These are phyloP conservation scores for Germaria angustata DNA, from an alignment of 2,888 invertebrate genomes.

Conservation along the genomic window DNA sequence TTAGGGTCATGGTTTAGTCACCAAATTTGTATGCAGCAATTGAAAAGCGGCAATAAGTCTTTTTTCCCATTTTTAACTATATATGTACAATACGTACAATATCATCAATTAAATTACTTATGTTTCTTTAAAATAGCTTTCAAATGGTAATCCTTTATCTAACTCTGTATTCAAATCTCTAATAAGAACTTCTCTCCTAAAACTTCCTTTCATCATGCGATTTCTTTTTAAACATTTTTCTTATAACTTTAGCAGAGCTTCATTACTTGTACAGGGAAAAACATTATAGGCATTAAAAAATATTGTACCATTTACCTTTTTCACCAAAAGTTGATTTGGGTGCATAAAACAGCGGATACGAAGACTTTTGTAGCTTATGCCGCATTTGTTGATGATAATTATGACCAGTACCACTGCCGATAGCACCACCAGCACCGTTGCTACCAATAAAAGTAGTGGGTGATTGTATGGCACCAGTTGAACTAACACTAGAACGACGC, in stretches of 20 bases:
- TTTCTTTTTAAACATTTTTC: not conserved
- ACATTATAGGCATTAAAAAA: not conserved
- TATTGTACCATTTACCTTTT: conserved; percentile 63
- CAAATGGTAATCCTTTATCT: not conserved
- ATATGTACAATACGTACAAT: no score
- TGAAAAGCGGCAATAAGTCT: no score
- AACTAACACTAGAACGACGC: conserved; percentile 54
- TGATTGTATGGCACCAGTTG: conserved; percentile 63
- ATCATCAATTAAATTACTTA: no score
- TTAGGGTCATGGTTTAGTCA: no score
- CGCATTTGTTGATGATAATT: conserved; percentile 28
- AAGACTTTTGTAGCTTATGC: conserved; percentile 44
- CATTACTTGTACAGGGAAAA: not conserved
- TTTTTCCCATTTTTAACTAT: no score
- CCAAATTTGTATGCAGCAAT: no score
- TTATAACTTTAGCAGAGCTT: not conserved
- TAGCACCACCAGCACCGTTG: conserved; percentile 35
- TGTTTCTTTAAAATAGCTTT: no score
- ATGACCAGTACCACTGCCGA: conserved; percentile 1
- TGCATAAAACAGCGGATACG: conserved; percentile 29
- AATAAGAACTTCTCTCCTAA: not conserved
- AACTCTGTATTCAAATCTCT: not conserved
- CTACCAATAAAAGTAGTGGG: conserved; percentile 63
- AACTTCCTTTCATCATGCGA: not conserved
- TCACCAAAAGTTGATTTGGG: conserved; percentile 59